Evolutionary conservation across 2,888 invertebrate species (phyloP), one percentile per base, ranked within the genome.

Genomic region (Agrotis puta): DNA sequence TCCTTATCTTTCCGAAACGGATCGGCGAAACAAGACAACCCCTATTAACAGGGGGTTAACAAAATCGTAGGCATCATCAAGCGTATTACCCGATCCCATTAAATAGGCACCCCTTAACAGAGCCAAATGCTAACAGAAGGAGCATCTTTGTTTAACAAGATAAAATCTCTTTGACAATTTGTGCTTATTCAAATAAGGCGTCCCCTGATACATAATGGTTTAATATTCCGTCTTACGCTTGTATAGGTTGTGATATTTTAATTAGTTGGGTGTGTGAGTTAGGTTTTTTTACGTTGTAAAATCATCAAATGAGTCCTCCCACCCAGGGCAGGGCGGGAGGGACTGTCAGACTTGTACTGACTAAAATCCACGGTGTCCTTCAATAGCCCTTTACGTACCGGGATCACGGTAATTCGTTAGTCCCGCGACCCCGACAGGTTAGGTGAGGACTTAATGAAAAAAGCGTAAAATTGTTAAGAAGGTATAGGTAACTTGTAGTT

Each of bases 161-260:
- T 95, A 95, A 95, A 94, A 95, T 96, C 95, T 95, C 95, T 96
- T 96, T 96, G 95, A 96, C 95, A 96, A 95, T 95, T 95, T 95
- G 93, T 92, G 95, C 93, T 95, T 94, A 96, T 95, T 95, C 95
- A 96, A 95, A 95, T 95, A 95, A 91, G 90, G 88, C 89, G 90
- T 92, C 94, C 95, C 95, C 87, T 91, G 91, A 89, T 91, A 93
- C 91, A 93, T 94, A 93, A 94, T 92, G 90, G 91, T 91, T 92
- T 94, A 92, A 94, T 94, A 91, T 92, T 88, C 86, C 88, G 89
- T 89, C 89, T 91, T 90, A 58, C 69, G 72, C 65, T 75, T 78
- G 73, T 83, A 56, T 81, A 62, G 61, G 50, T 74, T 51, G 74
- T 64, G 68, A 77, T 78, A 56, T 79, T 83, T 83, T 85, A 85